Evolutionary conservation across 1,140 invertebrate species (phyloP), one percentile per base, ranked within the genome.

Genomic region (Oryctes rhinoceros): DNA sequence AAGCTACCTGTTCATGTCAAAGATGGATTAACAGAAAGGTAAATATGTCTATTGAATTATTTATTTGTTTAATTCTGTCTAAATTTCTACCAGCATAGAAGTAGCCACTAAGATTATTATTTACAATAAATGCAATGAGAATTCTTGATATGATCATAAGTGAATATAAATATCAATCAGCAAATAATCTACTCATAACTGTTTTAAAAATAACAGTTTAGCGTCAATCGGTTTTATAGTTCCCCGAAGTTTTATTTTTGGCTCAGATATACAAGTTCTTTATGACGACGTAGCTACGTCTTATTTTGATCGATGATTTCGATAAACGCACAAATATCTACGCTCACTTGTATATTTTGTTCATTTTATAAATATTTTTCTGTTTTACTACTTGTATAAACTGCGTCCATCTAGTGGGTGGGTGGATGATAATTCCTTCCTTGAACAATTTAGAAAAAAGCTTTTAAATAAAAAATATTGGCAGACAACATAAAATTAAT

Each of bases 1-100:
- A 98, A 98, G 88, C 88, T 99, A 83, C 95, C 96, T 39, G 86
- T 92, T 79, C 92, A 95, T 86, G 93, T 98, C 5, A 98, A 97
- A 89, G 93, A 95, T 84, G 92, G 92, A 62, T 89, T 98, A 71
- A 96, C 96, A 9, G 94, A 97, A 89, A 92, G 95, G 90, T 96
- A 86, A 84, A 82, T 83, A 86, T 81, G 79, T 87, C 80, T 62
- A 24, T 35, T 74, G 35, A 88, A 18, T 74, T 74, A 18, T 86
- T 71, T 75, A 79, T 74, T 74, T 13, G 0, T 24, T 30, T 74
- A 74, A 6, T 20, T 15, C 15, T 62, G 13, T 15, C 20, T 6
- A n/a, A n/a, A 59, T 11, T 59, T 15, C 3, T 59, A 11, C 13
- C 13, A 15, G 53, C 13, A 5, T 44, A 30, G 24, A 30, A 30